phyloP scores from a whole-genome alignment of 2,113 vertebrate genomes.

The Eulacestoma nigropectus region DNA sequence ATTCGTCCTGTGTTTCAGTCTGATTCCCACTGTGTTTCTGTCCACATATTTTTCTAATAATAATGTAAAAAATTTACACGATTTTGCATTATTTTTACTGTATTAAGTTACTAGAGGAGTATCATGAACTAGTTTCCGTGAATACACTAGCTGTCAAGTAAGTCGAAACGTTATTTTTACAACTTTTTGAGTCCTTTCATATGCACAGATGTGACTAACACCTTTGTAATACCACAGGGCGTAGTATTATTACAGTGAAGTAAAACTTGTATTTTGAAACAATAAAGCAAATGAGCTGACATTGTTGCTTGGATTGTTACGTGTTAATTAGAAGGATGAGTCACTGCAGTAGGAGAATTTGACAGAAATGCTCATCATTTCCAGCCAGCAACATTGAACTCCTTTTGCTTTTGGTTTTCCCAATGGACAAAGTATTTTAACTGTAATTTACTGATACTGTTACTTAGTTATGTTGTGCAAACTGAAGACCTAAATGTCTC shows the following conservation, averaged over 20 bases:
- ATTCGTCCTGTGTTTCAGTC: background rate
- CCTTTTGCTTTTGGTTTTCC: background rate
- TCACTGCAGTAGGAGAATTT: background rate
- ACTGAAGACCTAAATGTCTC: background rate
- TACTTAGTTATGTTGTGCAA: background rate
- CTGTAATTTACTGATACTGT: background rate
- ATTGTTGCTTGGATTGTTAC: background rate
- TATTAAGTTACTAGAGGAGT: background rate
- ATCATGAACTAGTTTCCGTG: background rate
- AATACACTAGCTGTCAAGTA: background rate
- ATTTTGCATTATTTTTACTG: background rate
- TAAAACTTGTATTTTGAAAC: background rate
- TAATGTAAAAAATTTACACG: background rate
- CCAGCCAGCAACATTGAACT: background rate
- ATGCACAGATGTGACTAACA: background rate
- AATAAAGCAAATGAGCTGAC: background rate
- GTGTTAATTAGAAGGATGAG: background rate
- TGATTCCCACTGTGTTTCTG: background rate
- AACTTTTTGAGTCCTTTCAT: background rate
- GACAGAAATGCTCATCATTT: background rate
- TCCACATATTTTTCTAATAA: background rate
- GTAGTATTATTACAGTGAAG: background rate
- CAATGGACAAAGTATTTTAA: background rate
- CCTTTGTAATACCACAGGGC: background rate
- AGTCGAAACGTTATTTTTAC: background rate